A percentile compares a stretch with the other conserved stretches of the same genome.
These are phyloP conservation scores for Acanthurus tractus DNA, from an alignment of 2,797 vertebrate species.

Conservation along the genomic window DNA sequence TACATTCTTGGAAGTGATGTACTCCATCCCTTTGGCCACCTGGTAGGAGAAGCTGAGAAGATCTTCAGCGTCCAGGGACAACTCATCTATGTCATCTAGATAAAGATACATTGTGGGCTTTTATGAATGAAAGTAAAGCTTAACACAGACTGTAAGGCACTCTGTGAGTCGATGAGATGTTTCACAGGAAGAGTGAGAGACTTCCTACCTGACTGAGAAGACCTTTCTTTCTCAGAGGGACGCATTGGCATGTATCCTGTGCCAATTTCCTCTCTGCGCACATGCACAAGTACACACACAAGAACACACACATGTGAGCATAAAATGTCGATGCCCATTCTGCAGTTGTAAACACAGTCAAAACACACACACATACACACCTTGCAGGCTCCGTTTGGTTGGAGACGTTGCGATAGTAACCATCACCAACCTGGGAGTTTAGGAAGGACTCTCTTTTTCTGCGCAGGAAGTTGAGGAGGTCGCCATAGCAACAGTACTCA, in stretches of 20 bases:
- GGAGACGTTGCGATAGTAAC: slow-evolving; percentile 91
- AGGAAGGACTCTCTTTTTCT: slow-evolving; percentile 93
- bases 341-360: background rate
- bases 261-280: slow-evolving; percentile 82
- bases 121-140: background rate
- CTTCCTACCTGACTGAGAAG: slow-evolving; percentile 81
- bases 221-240: slow-evolving; percentile 84
- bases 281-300: slow-evolving; percentile 19
- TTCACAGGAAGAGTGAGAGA: background rate
- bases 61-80: slow-evolving; percentile 89
- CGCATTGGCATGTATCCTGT: slow-evolving; percentile 95
- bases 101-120: slow-evolving; percentile 14
- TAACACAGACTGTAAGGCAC: slow-evolving; percentile 1
- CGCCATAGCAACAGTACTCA: slow-evolving; percentile 98
- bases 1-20: slow-evolving; percentile 95
- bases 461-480: slow-evolving; percentile 97
- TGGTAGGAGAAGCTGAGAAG: slow-evolving; percentile 97
- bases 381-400: slow-evolving; percentile 84
- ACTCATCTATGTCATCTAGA: slow-evolving; percentile 80
- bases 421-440: slow-evolving; percentile 86
- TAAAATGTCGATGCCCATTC: background rate
- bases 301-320: slow-evolving; percentile 18
- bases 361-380: slow-evolving; percentile 79
- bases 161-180: background rate
- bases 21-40: slow-evolving; percentile 98